Conservation (phyloP, 1,140 invertebrate species). For the Pristionchus pacificus region DNA sequence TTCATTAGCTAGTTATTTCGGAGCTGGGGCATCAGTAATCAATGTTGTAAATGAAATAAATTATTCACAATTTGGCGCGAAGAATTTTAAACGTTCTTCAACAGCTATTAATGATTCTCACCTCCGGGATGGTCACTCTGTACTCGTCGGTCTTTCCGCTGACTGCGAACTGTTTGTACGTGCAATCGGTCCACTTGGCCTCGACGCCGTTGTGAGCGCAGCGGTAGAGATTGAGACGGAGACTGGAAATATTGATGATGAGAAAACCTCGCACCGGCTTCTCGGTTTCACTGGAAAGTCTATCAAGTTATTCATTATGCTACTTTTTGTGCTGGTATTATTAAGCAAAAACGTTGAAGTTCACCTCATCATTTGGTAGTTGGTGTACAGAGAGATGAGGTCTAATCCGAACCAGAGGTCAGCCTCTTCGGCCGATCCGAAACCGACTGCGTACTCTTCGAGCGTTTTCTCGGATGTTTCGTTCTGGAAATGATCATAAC, state of each 20-base stretch:
- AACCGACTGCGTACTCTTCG: slow-evolving; percentile 25
- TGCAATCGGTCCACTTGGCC: slow-evolving; percentile 28
- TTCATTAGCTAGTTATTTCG: too few relatives aligned
- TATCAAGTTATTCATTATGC: too few relatives aligned
- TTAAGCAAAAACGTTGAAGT: not conserved
- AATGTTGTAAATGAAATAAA: too few relatives aligned
- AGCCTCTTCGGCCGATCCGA: slow-evolving; percentile 16
- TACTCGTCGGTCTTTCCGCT: slow-evolving; percentile 17
- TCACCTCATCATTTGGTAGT: slow-evolving; percentile 19
- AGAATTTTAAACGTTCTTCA: too few relatives aligned
- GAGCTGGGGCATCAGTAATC: too few relatives aligned
- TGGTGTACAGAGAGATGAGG: slow-evolving; percentile 24
- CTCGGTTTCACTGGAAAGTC: too few relatives aligned
- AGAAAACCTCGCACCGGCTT: too few relatives aligned
- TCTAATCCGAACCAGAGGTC: slow-evolving; percentile 30
- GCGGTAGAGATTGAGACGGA: slow-evolving; percentile 24
- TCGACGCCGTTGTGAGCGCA: slow-evolving; percentile 25
- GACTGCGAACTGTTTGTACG: slow-evolving; percentile 29
- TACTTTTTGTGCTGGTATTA: too few relatives aligned
- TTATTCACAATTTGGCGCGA: too few relatives aligned
- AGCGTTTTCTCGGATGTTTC: not conserved
- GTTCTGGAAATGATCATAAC: not conserved
- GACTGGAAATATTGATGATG: too few relatives aligned
- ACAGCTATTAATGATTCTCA: not conserved
- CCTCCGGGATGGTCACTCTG: slow-evolving; percentile 23